Percentiles rank a stretch among this genome's conserved stretches.
phyloP scores from a whole-genome alignment of 2,113 vertebrate species.

The Seriola quinqueradiata region DNA sequence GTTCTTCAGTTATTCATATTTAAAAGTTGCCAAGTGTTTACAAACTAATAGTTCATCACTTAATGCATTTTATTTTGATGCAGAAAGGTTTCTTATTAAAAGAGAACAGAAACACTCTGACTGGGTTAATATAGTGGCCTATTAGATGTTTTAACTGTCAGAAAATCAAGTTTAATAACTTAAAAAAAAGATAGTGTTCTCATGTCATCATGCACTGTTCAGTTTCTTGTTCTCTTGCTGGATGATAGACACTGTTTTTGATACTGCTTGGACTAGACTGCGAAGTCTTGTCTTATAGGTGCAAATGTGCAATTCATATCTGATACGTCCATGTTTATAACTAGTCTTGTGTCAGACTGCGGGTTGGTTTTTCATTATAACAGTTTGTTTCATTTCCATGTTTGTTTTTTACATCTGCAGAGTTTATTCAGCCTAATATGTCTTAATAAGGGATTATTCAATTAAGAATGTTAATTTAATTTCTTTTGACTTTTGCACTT shows the following conservation, averaged over 20 bases:
- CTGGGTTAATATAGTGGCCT: constrained; percentile 66
- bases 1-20: constrained; percentile 58
- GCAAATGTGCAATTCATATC: constrained; percentile 68
- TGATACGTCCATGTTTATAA: constrained; percentile 40
- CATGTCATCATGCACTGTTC: constrained; percentile 55
- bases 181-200: constrained; percentile 32
- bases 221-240: constrained; percentile 63
- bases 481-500: constrained; percentile 64
- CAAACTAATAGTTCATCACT: constrained; percentile 61
- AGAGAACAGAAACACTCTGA: constrained; percentile 41
- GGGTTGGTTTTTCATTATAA: constrained; percentile 52
- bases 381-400: constrained; percentile 56
- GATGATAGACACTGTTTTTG: constrained; percentile 67
- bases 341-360: constrained; percentile 39
- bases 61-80: constrained; percentile 47
- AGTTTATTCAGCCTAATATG: constrained; percentile 76
- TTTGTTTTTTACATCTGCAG: constrained; percentile 62
- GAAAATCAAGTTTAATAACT: constrained; percentile 25
- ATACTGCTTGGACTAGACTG: constrained; percentile 66
- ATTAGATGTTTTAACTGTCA: constrained; percentile 47
- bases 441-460: constrained; percentile 80
- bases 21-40: constrained; percentile 81
- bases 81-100: constrained; percentile 37
- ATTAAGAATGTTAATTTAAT: constrained; percentile 58
- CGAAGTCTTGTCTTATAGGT: constrained; percentile 55